Evolutionary conservation across 1,140 invertebrate species (phyloP), one percentile per base, ranked within the genome.

Genomic region (Danaus plexippus): DNA sequence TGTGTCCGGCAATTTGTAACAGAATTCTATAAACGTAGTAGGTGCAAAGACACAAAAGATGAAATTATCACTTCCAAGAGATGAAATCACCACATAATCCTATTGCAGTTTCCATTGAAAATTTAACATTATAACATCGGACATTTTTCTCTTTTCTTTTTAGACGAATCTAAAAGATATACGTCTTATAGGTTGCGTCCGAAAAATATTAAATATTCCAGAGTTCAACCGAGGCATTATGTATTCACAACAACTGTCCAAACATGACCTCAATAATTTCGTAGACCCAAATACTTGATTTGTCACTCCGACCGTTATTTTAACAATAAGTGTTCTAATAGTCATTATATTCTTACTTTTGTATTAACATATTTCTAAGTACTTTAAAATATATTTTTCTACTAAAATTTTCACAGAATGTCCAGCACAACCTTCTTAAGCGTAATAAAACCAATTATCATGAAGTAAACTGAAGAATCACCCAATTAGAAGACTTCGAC

Each of bases 401-500:
- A 22, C 47, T 9, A 43, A 9, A 43, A 15, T 45, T 45, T 41
- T 59, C 87, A 48, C 78, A 91, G 90, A 88, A 76, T 92, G 90
- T 80, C 90, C 90, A 57, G 80, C 85, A 7, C 80, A 87, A 10
- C 72, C 75, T 9, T 59, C 72, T 44, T 67, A 57, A 12, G 70
- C 69, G 1, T 65, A 32, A 32, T 7, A 32, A 7, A 3, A 32
- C 22, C 1, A 32, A 32, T 32, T 32, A 32, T 2, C 22, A 32
- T 32, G 22, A 32, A 32, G 22, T 8, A 32, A 32, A 32, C 22
- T 32, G 22, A 32, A 32, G 22, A 32, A 32, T 7, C 22, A 32
- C 1, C 22, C 22, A 32, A 32, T 32, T 32, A 32, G 22, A 32
- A 32, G 22, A 32, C 22, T 5, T 32, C 5, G 7, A 32, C 22